Base-by-base conservation (phyloP, 2,113 vertebrate genomes). In the Parotia lawesii region DNA sequence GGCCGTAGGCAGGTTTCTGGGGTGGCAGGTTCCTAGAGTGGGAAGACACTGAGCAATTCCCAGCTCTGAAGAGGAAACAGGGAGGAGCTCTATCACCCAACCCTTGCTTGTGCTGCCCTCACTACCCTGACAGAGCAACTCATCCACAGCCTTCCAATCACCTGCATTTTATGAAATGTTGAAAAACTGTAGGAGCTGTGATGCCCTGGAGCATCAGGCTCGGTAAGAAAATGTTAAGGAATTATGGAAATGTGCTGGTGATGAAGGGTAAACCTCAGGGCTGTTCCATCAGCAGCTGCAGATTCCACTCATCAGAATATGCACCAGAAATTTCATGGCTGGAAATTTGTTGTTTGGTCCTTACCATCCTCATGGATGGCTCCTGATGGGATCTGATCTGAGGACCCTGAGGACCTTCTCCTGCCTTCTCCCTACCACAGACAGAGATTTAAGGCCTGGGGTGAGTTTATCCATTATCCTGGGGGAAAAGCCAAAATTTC, bases 101-200 rank as follows among this genome's bases (percentile, higher is more conserved):
- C 16, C 40, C 28, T 22, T 38, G 27, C 27, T 33, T 35, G 24
- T 57, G 66, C 29, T 80, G 53, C 31, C 18, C 27, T 38, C 1
- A 0, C 60, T 27, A 1, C 66, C 13, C 22, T 33, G 27, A 33
- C 62, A 44, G 18, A 18, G 48, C 2, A 2, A 6, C 47, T 74
- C 15, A 4, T 27, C 47, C 42, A 29, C 10, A 24, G 48, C 53
- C 17, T 48, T 40, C 38, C 1, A 1, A 4, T 48, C 50, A 35
- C 35, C 67, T 61, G 69, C 20, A 2, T 15, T 50, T 42, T 11
- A 37, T 73, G 54, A 6, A 57, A 23, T 24, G 12, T 12, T 58
- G 45, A 56, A 5, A 25, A 54, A 1, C 33, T 15, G 0, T 2
- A n/a, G 66, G 44, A 72, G 12, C 45, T 61, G 22, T 11, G 7